Conservation (phyloP, 2,888 invertebrate species). For the Coleophora flavipennella region DNA sequence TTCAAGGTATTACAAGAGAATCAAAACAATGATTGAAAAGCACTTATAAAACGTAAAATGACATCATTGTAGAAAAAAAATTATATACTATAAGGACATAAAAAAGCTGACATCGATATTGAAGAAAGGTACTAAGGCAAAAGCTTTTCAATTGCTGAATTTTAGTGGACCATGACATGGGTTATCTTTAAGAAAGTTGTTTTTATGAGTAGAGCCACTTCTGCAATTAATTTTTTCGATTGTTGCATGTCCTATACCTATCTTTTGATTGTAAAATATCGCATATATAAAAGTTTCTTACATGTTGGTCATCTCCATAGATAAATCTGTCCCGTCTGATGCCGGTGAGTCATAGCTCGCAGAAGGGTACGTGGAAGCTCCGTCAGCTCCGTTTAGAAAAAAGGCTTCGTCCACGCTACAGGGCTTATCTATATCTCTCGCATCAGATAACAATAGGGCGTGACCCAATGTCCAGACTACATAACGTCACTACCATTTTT, state of each 20-base stretch:
- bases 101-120: too few relatives aligned
- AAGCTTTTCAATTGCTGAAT: too few relatives aligned
- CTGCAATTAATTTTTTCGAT: background rate
- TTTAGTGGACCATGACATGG: too few relatives aligned
- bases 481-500: too few relatives aligned
- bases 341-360: slow-evolving; percentile 48
- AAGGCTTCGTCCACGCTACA: slow-evolving; percentile 39
- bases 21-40: too few relatives aligned
- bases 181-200: background rate
- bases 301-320: slow-evolving; percentile 24
- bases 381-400: slow-evolving; percentile 51
- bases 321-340: slow-evolving; percentile 25
- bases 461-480: slow-evolving; percentile 21
- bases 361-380: slow-evolving; percentile 56
- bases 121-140: too few relatives aligned
- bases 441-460: slow-evolving; percentile 58
- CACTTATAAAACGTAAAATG: too few relatives aligned
- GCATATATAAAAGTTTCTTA: background rate
- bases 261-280: background rate
- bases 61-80: too few relatives aligned
- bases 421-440: slow-evolving; percentile 58
- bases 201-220: background rate
- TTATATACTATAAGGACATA: too few relatives aligned
- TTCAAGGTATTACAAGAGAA: too few relatives aligned
- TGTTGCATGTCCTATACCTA: background rate